A percentile compares a stretch with the other conserved stretches of the same genome.
These are phyloP conservation scores for Drosophila nr. perissopoda DNA, from an alignment of 2,888 invertebrate species.

Conservation along the genomic window DNA sequence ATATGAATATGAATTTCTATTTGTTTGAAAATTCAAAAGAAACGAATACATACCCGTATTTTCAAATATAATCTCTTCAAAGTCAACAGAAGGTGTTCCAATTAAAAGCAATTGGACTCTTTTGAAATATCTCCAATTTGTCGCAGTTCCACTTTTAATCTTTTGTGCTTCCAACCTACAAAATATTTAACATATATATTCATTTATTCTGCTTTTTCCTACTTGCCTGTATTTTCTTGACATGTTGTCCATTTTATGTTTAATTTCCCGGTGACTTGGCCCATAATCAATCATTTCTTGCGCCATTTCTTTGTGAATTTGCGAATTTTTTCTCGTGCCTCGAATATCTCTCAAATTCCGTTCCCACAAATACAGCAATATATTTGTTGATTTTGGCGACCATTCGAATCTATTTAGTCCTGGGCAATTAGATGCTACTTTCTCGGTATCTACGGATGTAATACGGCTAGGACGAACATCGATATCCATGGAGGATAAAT, in stretches of 20 bases:
- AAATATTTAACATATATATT: background rate
- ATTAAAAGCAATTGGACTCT: slow-evolving; percentile 44
- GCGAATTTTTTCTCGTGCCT: slow-evolving; percentile 39
- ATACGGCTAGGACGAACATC: background rate
- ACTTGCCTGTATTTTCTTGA: slow-evolving; percentile 55
- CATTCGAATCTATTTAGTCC: slow-evolving; percentile 41
- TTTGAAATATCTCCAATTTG: slow-evolving; percentile 54
- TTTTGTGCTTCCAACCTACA: slow-evolving; percentile 49
- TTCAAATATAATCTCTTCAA: slow-evolving; percentile 50
- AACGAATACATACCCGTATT: slow-evolving; percentile 36
- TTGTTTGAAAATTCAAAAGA: background rate
- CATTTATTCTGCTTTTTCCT: background rate
- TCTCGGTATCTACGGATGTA: background rate
- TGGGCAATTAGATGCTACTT: background rate
- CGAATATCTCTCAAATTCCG: slow-evolving; percentile 50
- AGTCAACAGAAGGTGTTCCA: slow-evolving; percentile 35
- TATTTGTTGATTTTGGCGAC: slow-evolving; percentile 58
- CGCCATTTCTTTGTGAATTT: slow-evolving; percentile 51
- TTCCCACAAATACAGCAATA: slow-evolving; percentile 58
- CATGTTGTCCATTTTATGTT: slow-evolving; percentile 62
- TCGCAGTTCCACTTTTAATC: slow-evolving; percentile 26
- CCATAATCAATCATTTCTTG: slow-evolving; percentile 48
- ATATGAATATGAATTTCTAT: background rate
- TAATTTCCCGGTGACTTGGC: slow-evolving; percentile 40
- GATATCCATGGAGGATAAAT: background rate